These are phyloP conservation scores for Anableps anableps DNA, from an alignment of 2,797 vertebrate species.

Conservation along the genomic window DNA sequence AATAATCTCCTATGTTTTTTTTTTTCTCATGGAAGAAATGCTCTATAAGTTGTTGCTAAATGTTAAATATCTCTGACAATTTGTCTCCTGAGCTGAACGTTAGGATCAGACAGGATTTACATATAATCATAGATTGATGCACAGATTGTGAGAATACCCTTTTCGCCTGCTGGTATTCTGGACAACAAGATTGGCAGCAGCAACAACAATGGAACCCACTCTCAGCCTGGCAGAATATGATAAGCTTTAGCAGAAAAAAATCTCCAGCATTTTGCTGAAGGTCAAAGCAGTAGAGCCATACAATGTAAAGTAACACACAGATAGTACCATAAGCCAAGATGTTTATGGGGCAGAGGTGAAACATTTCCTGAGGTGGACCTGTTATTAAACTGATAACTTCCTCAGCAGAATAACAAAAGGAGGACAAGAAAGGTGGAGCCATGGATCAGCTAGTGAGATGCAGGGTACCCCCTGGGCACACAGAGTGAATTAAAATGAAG, in stretches of 20 bases:
- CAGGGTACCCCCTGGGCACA: not conserved
- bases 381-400: not conserved
- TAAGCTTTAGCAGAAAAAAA: conserved; percentile 20
- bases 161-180: not conserved
- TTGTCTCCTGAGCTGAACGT: not conserved
- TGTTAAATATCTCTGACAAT: not conserved
- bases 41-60: not conserved
- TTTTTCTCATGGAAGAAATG: not conserved
- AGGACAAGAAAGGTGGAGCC: not conserved
- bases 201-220: conserved; percentile 10
- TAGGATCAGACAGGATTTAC: conserved; percentile 24
- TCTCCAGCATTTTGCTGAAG: not conserved
- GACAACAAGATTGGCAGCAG: conserved; percentile 20
- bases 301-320: conserved; percentile 4
- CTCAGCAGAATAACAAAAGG: not conserved
- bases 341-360: not conserved
- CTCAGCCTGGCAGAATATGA: conserved; percentile 14
- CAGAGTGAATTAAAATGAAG: not conserved
- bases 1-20: not conserved
- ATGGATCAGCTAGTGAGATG: not conserved
- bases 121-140: conserved; percentile 5
- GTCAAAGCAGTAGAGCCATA: conserved; percentile 22
- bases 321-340: not conserved
- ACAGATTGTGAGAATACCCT: conserved; percentile 11
- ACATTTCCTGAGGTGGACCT: not conserved